These are phyloP conservation scores for Drosophila micromelanica DNA, from an alignment of 1,140 invertebrate species.

Conservation along the genomic window DNA sequence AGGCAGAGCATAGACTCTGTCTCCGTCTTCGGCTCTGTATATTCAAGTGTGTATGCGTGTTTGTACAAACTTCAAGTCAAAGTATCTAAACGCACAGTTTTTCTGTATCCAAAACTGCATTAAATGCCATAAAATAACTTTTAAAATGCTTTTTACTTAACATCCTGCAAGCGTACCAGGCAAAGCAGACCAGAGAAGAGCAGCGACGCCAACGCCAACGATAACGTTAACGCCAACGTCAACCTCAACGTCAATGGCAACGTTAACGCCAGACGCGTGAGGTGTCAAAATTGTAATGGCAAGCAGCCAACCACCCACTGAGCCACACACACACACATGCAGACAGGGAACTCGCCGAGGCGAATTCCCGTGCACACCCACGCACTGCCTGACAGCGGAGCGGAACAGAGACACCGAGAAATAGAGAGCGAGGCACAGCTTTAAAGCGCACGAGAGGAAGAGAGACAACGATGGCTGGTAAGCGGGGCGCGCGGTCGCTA, in stretches of 20 bases:
- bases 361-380: slow-evolving; percentile 41
- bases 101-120: slow-evolving; percentile 84
- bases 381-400: slow-evolving; percentile 12
- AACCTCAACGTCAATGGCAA: neutral
- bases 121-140: slow-evolving; percentile 84
- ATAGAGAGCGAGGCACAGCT: neutral
- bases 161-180: slow-evolving; percentile 61
- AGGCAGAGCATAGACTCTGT: neutral
- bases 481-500: slow-evolving; percentile 27
- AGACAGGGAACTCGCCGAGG: slow-evolving; percentile 2
- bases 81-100: slow-evolving; percentile 82
- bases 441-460: neutral
- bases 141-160: slow-evolving; percentile 84
- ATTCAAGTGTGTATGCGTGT: slow-evolving; percentile 24
- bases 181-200: slow-evolving; percentile 5
- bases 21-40: neutral
- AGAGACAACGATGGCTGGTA: neutral
- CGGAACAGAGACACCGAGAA: neutral
- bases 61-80: slow-evolving; percentile 69
- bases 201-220: slow-evolving; percentile 4
- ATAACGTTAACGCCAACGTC: neutral
- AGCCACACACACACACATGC: slow-evolving; percentile 7
- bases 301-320: slow-evolving; percentile 27
- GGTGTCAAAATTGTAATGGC: slow-evolving; percentile 50
- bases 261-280: slow-evolving; percentile 20